Conservation (phyloP, 2,888 invertebrate species). For the Micoletzkya japonica region DNA sequence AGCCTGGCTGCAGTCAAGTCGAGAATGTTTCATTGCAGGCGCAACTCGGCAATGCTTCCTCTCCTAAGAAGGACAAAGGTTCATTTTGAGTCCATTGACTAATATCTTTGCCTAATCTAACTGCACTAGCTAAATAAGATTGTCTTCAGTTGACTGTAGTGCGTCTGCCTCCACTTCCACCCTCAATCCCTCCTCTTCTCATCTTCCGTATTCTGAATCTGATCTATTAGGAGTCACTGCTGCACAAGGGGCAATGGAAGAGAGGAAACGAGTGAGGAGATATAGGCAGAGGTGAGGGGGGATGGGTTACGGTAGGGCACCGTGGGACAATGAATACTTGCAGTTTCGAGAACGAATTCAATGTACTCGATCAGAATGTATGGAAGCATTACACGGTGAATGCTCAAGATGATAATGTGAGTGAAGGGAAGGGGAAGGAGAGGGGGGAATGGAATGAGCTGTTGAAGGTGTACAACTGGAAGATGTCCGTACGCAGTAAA, state of each 20-base stretch:
- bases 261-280: background rate
- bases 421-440: background rate
- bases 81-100: no score
- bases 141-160: no score
- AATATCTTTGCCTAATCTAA: no score
- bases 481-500: slow-evolving; percentile 9
- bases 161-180: no score
- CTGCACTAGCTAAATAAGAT: no score
- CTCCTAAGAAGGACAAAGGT: no score
- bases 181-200: background rate
- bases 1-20: no score
- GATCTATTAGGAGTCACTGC: slow-evolving; percentile 25
- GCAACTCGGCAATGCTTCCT: slow-evolving; percentile 5
- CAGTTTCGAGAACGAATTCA: background rate
- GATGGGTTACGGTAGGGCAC: background rate
- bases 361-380: background rate
- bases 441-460: background rate
- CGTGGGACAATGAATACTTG: background rate
- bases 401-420: slow-evolving; percentile 24
- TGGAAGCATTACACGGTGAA: slow-evolving; percentile 13
- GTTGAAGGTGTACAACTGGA: slow-evolving; percentile 20
- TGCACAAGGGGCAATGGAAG: background rate
- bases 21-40: no score
- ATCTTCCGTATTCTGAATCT: background rate
- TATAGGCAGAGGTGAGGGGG: background rate